These are phyloP conservation scores for Numida meleagris DNA, from an alignment of 2,113 vertebrate genomes.

Conservation along the genomic window DNA sequence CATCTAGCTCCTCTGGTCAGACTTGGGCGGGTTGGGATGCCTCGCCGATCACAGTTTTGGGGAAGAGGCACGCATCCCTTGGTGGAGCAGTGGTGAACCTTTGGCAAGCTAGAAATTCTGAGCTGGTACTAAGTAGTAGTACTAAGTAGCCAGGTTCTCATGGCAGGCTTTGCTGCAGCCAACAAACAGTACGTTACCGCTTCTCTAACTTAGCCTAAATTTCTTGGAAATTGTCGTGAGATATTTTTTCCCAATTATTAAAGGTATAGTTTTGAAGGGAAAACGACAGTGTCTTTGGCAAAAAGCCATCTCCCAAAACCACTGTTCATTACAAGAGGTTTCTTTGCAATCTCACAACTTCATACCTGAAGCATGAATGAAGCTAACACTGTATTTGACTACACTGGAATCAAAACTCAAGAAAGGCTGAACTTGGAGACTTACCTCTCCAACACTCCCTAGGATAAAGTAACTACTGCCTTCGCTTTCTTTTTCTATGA, in stretches of 20 bases:
- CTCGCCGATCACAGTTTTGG: not conserved
- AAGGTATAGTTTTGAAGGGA: not conserved
- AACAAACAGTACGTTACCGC: not conserved
- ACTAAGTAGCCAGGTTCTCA: not conserved
- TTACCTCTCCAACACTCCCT: not conserved
- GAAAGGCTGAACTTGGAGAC: not conserved
- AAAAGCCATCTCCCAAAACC: not conserved
- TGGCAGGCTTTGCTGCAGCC: not conserved
- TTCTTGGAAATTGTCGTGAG: not conserved
- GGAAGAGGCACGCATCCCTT: not conserved
- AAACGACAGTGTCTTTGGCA: not conserved
- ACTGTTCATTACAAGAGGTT: not conserved
- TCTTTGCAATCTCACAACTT: not conserved
- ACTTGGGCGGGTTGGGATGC: not conserved
- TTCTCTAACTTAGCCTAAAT: not conserved
- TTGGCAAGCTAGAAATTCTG: not conserved
- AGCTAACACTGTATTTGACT: not conserved
- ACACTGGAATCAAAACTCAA: not conserved
- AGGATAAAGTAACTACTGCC: not conserved
- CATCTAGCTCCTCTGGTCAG: not conserved
- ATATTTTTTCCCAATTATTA: not conserved
- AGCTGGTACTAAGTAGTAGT: not conserved
- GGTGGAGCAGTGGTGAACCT: not conserved
- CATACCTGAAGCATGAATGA: not conserved
- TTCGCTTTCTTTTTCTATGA: not conserved